Conservation (phyloP, 2,888 invertebrate genomes). For the Lysandra bellargus region DNA sequence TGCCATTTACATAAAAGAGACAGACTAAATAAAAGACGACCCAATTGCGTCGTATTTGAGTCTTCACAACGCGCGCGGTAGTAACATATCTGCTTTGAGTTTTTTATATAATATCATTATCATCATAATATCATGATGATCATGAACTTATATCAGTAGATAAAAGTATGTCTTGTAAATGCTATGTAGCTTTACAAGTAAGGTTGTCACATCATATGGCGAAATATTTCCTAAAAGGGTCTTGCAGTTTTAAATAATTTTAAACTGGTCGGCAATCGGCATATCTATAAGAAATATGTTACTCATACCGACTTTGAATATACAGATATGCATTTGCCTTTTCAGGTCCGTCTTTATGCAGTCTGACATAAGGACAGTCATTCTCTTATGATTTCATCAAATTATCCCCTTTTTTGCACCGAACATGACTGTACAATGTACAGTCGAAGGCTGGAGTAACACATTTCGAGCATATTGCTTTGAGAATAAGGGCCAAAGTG, state of each 20-base stretch:
- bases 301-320: not conserved
- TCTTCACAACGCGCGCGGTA: too few relatives aligned
- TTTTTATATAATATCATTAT: too few relatives aligned
- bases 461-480: not conserved
- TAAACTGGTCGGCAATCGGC: not conserved
- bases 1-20: too few relatives aligned
- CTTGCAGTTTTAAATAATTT: not conserved
- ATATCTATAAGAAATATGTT: constrained; percentile 5
- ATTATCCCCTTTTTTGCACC: constrained; percentile 20
- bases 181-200: too few relatives aligned
- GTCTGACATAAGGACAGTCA: constrained; percentile 23
- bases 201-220: not conserved
- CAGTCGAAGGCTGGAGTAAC: not conserved
- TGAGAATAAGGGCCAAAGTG: not conserved
- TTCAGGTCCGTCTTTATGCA: constrained; percentile 13
- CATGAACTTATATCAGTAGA: too few relatives aligned
- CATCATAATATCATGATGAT: too few relatives aligned
- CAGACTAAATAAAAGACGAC: too few relatives aligned
- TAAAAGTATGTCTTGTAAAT: too few relatives aligned
- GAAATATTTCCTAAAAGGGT: not conserved
- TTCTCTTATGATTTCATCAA: constrained; percentile 29
- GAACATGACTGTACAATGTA: constrained; percentile 27
- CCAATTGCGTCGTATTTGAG: too few relatives aligned
- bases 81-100: too few relatives aligned
- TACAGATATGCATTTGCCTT: not conserved